These are phyloP conservation scores for Sepioteuthis lessoniana DNA, from an alignment of 2,888 invertebrate genomes.

Conservation along the genomic window DNA sequence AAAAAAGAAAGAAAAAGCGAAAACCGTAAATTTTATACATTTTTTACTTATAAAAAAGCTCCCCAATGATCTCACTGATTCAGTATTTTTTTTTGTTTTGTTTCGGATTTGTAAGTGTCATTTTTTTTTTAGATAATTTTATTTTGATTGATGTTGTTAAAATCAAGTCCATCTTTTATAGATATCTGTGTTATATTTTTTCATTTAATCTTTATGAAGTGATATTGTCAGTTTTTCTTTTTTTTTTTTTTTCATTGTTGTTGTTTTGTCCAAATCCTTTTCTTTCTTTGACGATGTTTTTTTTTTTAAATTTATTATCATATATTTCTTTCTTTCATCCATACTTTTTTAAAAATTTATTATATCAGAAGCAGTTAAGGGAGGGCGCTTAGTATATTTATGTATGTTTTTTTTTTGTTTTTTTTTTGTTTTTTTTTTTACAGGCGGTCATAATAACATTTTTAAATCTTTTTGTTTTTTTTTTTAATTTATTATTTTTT, in stretches of 20 bases:
- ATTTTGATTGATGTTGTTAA: background rate
- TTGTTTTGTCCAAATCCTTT: background rate
- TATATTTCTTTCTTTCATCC: too few species aligned
- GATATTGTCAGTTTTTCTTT: background rate
- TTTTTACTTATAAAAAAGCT: constrained; percentile 33
- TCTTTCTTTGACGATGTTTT: too few species aligned
- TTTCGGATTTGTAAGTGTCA: background rate
- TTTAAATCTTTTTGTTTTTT: background rate
- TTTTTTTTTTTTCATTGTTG: background rate
- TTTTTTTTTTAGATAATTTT: background rate
- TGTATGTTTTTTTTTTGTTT: too few species aligned
- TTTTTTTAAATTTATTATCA: too few species aligned
- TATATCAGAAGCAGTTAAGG: background rate
- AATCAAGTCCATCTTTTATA: background rate
- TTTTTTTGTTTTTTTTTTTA: background rate
- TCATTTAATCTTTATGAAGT: background rate
- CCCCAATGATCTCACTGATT: background rate
- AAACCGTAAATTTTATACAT: background rate
- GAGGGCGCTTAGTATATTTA: background rate
- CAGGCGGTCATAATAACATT: background rate
- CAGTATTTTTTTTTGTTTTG: background rate
- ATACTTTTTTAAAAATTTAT: background rate
- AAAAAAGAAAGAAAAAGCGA: background rate
- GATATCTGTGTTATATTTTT: background rate
- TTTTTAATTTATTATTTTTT: background rate